Base-by-base conservation (phyloP, 2,888 invertebrate genomes). In the Perdita meconis region DNA sequence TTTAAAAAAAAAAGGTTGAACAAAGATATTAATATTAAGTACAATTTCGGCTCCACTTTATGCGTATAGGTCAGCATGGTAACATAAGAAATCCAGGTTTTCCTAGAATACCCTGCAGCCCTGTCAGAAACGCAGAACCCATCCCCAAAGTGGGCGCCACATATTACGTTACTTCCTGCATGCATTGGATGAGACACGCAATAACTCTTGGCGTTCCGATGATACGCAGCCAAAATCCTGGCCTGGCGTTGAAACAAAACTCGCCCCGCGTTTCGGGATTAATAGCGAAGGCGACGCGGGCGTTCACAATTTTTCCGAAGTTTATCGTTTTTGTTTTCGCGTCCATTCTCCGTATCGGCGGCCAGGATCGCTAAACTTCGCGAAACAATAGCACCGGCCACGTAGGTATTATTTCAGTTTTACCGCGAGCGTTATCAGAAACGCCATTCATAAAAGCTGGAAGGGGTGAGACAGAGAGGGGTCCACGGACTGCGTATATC, bases 341-440 rank as follows among this genome's bases (percentile, higher is more conserved):
- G 42, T 34, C 77, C 67, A 40, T 76, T 77, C 63, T 44, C 51
- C n/a, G 77, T 77, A 78, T 78, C 78, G n/a, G 24, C 51, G 40
- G 38, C 26, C 16, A 51, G 40, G 78, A 77, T 77, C 76, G 68
- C 57, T 59, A 40, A 76, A 78, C 63, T 70, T 78, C 61, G 61
- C 65, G 78, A 76, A 77, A 77, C 76, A 77, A 77, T 77, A 76
- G 78, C 76, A n/a, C 13, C 51, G 6, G 56, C 77, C 61, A 59
- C 77, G 68, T 65, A 75, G 75, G 75, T 77, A 77, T 78, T 78
- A 78, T 78, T 78, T 70, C 70, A 70, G 70, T 78, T 64, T 79
- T 56, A 78, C 78, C 53, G 66, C 53, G 51, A 67, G 63, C 72
- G 78, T 78, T 78, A 78, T 78, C 78, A 69, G 78, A 42, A 64